Base-by-base conservation (phyloP, 2,113 vertebrate species). In the Crotalus tigris region DNA sequence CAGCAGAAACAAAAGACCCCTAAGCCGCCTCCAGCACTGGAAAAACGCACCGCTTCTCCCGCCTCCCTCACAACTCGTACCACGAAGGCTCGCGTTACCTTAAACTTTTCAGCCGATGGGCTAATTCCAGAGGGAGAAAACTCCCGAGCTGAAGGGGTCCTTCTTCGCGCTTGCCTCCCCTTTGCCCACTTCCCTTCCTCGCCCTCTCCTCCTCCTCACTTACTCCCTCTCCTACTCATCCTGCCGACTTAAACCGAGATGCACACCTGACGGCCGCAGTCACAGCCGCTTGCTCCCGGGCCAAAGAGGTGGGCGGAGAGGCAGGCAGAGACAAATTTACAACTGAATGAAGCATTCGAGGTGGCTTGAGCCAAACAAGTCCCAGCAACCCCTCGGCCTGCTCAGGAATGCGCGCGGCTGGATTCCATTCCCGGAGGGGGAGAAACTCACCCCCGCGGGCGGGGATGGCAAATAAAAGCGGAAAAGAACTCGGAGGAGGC, bases 341-440 rank as follows among this genome's bases (percentile, higher is more conserved):
- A 5, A 26, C 26, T 46, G 86, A 58, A 39, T 24, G 69, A 61
- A 86, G 90, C 8, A n/a, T 54, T 39, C 49, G 81, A 46, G 90
- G 57, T n/a, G 75, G 57, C 75, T 85, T 12, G 49, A 90, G 88
- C 75, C 23, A 85, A 69, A 57, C 93, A 94, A 92, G 93, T 90
- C 87, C 88, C 75, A 46, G 75, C 93, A 90, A 33, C 91, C 81
- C 91, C 58, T 55, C 75, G 19, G 58, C 91, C 88, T 3, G 58
- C 81, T 89, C 91, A 92, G 91, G 93, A 92, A 94, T 92, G 91
- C 9, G 51, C 26, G 88, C 55, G 4, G 90, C 19, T 55, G 93
- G 88, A 93, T 90, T 86, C 87, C 93, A 44, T 90, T 64, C 85
- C 39, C n/a, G 9, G 87, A 85, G 69, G 91, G 15, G 53, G 64